Evolutionary conservation across 2,888 invertebrate species (phyloP), one percentile per base, ranked within the genome.

Genomic region (Hyposoter dolosus): DNA sequence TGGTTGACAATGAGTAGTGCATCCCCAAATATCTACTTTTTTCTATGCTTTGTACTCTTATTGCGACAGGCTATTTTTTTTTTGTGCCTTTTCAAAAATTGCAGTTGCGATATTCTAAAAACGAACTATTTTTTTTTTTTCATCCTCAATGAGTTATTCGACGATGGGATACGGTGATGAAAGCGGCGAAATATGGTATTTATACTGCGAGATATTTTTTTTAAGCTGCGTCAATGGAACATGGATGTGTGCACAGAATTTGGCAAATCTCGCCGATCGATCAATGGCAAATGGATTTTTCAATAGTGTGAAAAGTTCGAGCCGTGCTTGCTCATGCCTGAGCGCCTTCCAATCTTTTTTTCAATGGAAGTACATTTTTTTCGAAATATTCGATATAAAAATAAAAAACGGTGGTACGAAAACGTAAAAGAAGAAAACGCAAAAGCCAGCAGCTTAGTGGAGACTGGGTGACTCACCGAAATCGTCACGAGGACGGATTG

Each of bases 381-480:
- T 7, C 3, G 3, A n/a, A 23, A 45, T 45, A 63, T 17, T 40
- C 0, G 7, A 56, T 28, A 19, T 28, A 76, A 40, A 40, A 45
- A 69, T 32, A 66, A 66, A 69, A 71, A 32, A 47, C 35, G 10
- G 50, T 35, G 17, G 32, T 71, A 63, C 7, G 23, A 82, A 69
- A 23, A 60, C 3, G 60, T 63, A 69, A 17, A 60, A 71, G 84
- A 56, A 10, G n/a, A 87, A 82, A 86, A 69, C 72, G 65, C 71
- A 82, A 53, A 84, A 87, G 82, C 83, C 81, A 85, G 75, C 83
- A 74, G 68, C 75, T 88, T 87, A 88, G 72, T 47, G 23, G 81
- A 88, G 82, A 84, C 82, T 86, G 85, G 63, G 72, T 90, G 88
- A 93, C 93, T 93, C 93, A 93, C 93, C 93, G 88, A 63, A 87